Evolutionary conservation across 2,113 vertebrate species (phyloP).

Genomic region (Psittacus erithacus): DNA sequence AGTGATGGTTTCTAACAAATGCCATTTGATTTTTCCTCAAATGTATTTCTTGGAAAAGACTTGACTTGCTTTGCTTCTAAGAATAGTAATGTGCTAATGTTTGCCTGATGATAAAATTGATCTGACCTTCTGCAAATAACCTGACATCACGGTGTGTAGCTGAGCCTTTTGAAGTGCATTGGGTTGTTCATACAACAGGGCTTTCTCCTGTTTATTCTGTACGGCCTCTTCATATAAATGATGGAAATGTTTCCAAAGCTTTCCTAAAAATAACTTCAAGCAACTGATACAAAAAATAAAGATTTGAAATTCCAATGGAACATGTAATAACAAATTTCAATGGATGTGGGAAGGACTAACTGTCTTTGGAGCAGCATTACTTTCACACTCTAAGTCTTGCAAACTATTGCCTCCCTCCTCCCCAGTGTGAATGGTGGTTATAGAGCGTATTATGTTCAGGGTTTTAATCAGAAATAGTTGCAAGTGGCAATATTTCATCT

Average conservation of each 20-base stretch:
- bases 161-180: not conserved
- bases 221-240: not conserved
- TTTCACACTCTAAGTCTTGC: not conserved
- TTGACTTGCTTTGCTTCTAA: not conserved
- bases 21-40: conserved; percentile 1
- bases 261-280: not conserved
- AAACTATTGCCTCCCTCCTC: not conserved
- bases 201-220: not conserved
- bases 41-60: conserved; percentile 13
- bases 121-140: conserved; percentile 23
- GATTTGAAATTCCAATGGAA: not conserved
- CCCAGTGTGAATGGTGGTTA: not conserved
- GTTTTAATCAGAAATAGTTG: not conserved
- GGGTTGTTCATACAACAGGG: not conserved
- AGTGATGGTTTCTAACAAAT: not conserved
- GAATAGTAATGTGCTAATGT: not conserved
- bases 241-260: not conserved
- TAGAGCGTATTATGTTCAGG: not conserved
- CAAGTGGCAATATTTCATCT: not conserved
- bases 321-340: not conserved
- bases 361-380: not conserved
- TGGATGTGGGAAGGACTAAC: not conserved
- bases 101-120: conserved; percentile 6
- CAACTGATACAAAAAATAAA: not conserved
- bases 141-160: accelerated